phyloP scores from a whole-genome alignment of 2,888 invertebrate genomes.

The Drosophila multiciliata region DNA sequence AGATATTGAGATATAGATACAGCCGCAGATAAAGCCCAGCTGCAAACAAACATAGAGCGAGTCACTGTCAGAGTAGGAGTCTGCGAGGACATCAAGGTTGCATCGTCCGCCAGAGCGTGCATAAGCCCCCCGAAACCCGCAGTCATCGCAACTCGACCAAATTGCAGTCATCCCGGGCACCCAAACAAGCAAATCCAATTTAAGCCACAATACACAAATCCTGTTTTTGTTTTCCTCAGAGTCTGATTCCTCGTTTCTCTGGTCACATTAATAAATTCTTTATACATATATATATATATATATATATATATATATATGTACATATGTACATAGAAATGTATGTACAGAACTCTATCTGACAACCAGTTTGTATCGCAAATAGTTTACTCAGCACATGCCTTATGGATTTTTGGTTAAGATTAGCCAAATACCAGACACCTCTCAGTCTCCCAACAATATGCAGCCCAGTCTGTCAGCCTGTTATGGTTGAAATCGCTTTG shows the following conservation, averaged over 20 bases:
- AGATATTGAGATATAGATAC: constrained; percentile 54
- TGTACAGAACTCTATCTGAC: constrained; percentile 20
- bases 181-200: constrained; percentile 78
- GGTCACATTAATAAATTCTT: constrained; percentile 61
- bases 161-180: constrained; percentile 59
- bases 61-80: constrained; percentile 3
- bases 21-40: constrained; percentile 56
- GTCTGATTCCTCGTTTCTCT: constrained; percentile 16
- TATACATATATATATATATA: constrained; percentile 33
- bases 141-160: constrained; percentile 43
- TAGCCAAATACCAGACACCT: constrained; percentile 68
- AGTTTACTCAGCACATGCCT: constrained; percentile 37
- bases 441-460: constrained; percentile 28
- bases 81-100: constrained; percentile 53
- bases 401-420: constrained; percentile 66
- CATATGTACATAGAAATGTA: background rate
- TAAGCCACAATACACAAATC: constrained; percentile 73
- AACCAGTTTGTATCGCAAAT: constrained; percentile 35
- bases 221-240: constrained; percentile 67
- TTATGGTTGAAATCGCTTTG: constrained; percentile 16
- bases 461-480: constrained; percentile 17
- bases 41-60: constrained; percentile 46
- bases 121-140: constrained; percentile 43
- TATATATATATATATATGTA: background rate
- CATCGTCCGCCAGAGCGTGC: constrained; percentile 60